Base-by-base conservation (phyloP, 2,113 vertebrate genomes). In the Triplophysa rosa region DNA sequence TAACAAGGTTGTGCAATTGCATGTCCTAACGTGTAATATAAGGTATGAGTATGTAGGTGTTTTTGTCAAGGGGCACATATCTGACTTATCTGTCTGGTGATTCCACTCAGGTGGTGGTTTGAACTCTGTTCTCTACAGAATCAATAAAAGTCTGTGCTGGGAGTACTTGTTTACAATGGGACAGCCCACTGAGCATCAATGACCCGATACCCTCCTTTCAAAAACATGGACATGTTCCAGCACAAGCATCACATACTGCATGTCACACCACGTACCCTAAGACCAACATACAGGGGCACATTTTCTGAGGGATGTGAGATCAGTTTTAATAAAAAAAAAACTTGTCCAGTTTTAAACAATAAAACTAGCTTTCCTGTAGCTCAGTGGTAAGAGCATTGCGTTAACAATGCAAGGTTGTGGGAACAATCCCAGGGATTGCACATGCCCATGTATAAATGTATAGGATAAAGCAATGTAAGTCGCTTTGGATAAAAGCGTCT, bases 111-210 rank as follows among this genome's bases (percentile, higher is more conserved):
- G 70, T 68, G 19, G 33, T 3, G 8, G 54, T 58, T 1, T 74
- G 63, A 58, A 74, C 62, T 67, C 71, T 81, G 64, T 23, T 45
- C 62, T 26, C 9, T 14, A 47, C 42, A 23, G 3, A 77, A 54
- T 21, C 61, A 77, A 54, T 52, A 21, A 52, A 63, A 54, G 5
- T 49, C 47, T 42, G n/a, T 73, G 23, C 37, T 74, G 26, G 11
- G n/a, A 45, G 56, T 26, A 54, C 17, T 49, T 24, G 23, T 77
- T 77, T 65, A 52, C 73, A 8, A 29, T 37, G 62, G 61, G 21
- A 77, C 62, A 33, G 7, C 59, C 42, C 59, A 65, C 62, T 54
- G 26, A 33, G 12, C 8, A 65, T 17, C 23, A 65, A 6, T 54
- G 45, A 76, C 45, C 61, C 1, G 19, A 37, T 76, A 65, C 23